phyloP scores from a whole-genome alignment of 1,140 invertebrate genomes.

The Scaptodrosophila lebanonensis region DNA sequence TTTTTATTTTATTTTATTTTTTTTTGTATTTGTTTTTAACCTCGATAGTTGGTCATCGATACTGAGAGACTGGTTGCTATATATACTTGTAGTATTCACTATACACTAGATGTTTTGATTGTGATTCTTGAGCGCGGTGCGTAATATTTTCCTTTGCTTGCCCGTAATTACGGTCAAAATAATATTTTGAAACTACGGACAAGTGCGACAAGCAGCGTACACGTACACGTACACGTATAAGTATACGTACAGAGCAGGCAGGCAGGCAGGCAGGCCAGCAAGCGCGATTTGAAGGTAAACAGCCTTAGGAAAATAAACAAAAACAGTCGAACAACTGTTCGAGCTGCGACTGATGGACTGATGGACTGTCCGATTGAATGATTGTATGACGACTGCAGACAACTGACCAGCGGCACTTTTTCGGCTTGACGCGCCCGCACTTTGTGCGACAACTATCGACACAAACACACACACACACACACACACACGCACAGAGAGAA shows the following conservation, averaged over 20 bases:
- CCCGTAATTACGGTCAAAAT: constrained; percentile 76
- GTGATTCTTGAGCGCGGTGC: constrained; percentile 12
- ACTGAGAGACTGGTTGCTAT: not conserved
- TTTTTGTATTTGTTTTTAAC: not conserved
- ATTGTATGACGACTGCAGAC: not conserved
- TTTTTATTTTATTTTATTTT: constrained; percentile 9
- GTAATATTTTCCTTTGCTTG: constrained; percentile 2
- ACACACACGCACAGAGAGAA: too few species aligned
- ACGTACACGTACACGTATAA: too few species aligned
- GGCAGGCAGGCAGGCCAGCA: not conserved
- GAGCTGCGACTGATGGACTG: not conserved
- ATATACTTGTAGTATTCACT: too few species aligned
- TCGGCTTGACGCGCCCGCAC: constrained; percentile 17
- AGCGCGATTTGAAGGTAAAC: constrained; percentile 49
- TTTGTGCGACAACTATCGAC: constrained; percentile 28
- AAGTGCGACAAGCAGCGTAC: constrained; percentile 19
- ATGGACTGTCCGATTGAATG: constrained; percentile 1
- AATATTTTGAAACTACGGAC: constrained; percentile 61
- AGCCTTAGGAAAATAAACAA: constrained; percentile 70
- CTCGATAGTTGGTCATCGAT: constrained; percentile 16
- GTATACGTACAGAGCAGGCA: too few species aligned
- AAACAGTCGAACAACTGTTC: too few species aligned
- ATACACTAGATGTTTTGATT: constrained; percentile 5
- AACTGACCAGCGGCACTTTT: constrained; percentile 3
- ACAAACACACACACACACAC: too few species aligned